Conservation (phyloP, 2,113 vertebrate genomes). For the Phaethon lepturus region DNA sequence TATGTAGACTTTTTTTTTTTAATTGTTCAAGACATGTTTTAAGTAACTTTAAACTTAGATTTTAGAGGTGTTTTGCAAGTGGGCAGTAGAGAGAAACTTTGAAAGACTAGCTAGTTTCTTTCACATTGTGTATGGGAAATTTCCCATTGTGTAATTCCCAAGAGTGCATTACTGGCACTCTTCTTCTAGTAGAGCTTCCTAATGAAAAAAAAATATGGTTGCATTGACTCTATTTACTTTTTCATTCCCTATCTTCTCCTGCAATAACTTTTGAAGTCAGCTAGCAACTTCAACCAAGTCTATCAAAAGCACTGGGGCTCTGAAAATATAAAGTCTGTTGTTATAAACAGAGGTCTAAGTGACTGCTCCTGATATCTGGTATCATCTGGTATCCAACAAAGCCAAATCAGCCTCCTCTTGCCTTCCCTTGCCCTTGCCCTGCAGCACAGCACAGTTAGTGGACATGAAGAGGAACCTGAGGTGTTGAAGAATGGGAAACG, state of each 20-base stretch:
- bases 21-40: neutral
- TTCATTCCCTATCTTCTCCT: neutral
- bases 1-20: neutral
- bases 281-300: neutral
- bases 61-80: neutral
- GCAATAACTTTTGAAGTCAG: neutral
- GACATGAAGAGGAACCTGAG: neutral
- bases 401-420: neutral
- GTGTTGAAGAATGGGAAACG: neutral
- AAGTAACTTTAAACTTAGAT: neutral
- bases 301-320: neutral
- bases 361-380: neutral
- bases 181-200: neutral
- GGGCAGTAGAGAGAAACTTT: neutral
- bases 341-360: neutral
- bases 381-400: neutral
- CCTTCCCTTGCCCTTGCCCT: accelerated
- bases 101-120: neutral
- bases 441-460: neutral
- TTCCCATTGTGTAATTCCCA: too few species aligned
- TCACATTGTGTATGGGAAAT: too few species aligned
- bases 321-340: neutral
- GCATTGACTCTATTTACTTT: neutral
- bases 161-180: neutral
- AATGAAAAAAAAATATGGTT: neutral